Base-by-base conservation (phyloP, 1,140 invertebrate genomes). In the Plodia interpunctella region DNA sequence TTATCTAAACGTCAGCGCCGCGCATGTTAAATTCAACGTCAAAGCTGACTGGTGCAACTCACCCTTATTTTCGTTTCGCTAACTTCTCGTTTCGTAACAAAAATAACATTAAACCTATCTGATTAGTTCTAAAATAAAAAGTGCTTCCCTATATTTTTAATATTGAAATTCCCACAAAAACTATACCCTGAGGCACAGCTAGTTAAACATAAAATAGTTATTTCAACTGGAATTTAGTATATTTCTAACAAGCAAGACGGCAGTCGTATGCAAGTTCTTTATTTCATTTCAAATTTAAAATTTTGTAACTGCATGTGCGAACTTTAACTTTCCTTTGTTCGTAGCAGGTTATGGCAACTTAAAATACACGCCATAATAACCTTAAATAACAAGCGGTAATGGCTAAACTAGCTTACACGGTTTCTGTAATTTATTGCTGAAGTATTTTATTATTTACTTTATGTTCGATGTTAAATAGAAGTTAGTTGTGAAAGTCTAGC, bases 251-350 rank as follows among this genome's bases (percentile, higher is more conserved):
- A 57, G 21, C 55, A 57, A 57, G 38, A 11, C 28, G 25, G 32
- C 35, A 57, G n/a, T n/a, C 11, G 19, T 57, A 57, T 57, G 55
- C 32, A 57, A 21, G 55, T 57, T 35, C 55, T 17, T 57, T 57
- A 57, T 57, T 57, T 57, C 49, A 57, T 49, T 57, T 57, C 55
- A 49, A 44, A 57, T 57, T 57, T 57, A 49, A 57, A 57, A 57
- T 49, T 21, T 57, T 20, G 38, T 19, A 10, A 18, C 32, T 57
- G 55, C 55, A 57, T 44, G 35, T 49, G 35, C 35, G 19, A 19
- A 25, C 35, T 57, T 44, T 57, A 38, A 44, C 18, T 57, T 57
- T 44, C 30, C 51, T 53, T 53, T 53, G 51, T 53, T 53, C 35
- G n/a, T 20, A 49, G 5, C 28, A 10, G 50, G 50, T 52, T 52